These are phyloP conservation scores for Dissostichus mawsoni DNA, from an alignment of 2,113 vertebrate genomes.

Conservation along the genomic window DNA sequence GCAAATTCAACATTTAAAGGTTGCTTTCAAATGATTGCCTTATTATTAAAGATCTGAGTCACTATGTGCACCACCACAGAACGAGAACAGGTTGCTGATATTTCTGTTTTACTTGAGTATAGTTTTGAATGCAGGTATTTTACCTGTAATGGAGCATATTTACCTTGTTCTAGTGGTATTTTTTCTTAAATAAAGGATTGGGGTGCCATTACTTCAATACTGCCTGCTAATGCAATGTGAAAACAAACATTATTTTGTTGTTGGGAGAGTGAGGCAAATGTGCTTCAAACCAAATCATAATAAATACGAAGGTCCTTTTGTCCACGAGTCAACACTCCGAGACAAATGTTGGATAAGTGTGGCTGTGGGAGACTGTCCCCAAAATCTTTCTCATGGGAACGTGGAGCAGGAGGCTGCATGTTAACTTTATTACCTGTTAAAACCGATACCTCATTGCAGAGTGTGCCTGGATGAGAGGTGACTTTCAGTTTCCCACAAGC, in stretches of 20 bases:
- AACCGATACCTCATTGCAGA: conserved; percentile 26
- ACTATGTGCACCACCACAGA: no score
- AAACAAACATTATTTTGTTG: not conserved
- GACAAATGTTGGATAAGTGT: conserved; percentile 36
- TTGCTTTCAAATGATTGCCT: no score
- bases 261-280: not conserved
- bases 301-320: not conserved
- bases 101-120: no score
- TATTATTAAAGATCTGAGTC: no score
- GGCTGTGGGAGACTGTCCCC: conserved; percentile 41
- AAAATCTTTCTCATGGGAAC: conserved; percentile 31
- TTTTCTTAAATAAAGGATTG: not conserved
- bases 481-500: conserved; percentile 32
- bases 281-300: not conserved
- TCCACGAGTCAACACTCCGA: not conserved
- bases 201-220: not conserved
- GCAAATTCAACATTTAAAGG: no score
- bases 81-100: no score
- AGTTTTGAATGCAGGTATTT: not conserved
- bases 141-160: not conserved
- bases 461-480: conserved; percentile 29
- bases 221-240: not conserved
- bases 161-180: not conserved
- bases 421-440: conserved; percentile 64
- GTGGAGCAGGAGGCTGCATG: conserved; percentile 21